Conservation (phyloP, 2,888 invertebrate genomes). For the Drosophila helvetica region DNA sequence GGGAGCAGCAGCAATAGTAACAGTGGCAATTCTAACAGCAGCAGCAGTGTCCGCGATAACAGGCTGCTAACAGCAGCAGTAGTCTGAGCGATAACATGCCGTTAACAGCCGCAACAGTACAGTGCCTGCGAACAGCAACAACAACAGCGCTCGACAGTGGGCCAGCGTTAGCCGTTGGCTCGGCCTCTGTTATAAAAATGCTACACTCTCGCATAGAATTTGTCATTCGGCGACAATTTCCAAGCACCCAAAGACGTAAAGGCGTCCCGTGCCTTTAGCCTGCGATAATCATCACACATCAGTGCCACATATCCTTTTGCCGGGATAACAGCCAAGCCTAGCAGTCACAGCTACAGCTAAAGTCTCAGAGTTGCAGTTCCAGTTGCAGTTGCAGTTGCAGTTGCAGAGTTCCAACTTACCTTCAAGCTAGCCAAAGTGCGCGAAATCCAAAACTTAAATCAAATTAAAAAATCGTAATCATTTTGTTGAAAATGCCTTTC, state of each 20-base stretch:
- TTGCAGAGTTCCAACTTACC: neutral
- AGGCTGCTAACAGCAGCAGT: neutral
- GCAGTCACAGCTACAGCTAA: neutral
- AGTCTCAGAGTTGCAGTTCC: too few species aligned
- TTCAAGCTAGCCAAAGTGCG: conserved; percentile 38
- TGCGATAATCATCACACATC: conserved; percentile 8
- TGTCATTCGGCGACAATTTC: conserved; percentile 69
- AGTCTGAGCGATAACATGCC: neutral
- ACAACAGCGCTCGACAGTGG: conserved; percentile 6
- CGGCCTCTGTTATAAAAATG: conserved; percentile 20
- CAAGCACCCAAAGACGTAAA: conserved; percentile 68
- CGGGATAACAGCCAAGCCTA: conserved; percentile 8
- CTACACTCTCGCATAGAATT: conserved; percentile 20
- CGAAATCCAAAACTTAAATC: conserved; percentile 15
- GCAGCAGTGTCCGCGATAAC: neutral
- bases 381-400: neutral
- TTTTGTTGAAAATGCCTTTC: conserved; percentile 74
- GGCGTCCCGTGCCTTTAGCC: conserved; percentile 49
- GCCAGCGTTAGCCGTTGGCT: neutral
- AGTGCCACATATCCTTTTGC: neutral
- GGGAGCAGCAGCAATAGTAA: neutral
- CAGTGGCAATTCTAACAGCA: conserved; percentile 1
- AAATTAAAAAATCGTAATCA: conserved; percentile 6
- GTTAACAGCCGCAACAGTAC: neutral
- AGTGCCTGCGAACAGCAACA: neutral